A percentile compares a stretch with the other conserved stretches of the same genome.
phyloP scores from a whole-genome alignment of 1,140 invertebrate species.

The Globodera ellingtonae region DNA sequence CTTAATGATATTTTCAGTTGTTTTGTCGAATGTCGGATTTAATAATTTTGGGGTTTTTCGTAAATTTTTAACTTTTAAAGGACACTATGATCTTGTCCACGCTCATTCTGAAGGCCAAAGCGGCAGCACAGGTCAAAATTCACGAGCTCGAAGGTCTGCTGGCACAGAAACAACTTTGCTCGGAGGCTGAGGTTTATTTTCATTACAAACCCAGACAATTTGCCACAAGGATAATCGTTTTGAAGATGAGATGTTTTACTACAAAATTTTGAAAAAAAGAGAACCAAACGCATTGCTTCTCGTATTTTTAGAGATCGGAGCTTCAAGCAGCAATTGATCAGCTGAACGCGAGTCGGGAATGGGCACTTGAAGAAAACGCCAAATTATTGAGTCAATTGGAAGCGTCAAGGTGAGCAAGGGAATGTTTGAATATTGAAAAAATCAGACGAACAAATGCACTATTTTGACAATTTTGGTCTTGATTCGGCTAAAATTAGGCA shows the following conservation, averaged over 20 bases:
- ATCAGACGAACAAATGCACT: neutral
- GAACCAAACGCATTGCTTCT: neutral
- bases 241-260: neutral
- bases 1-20: neutral
- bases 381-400: conserved; percentile 54
- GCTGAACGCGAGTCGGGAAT: conserved; percentile 57
- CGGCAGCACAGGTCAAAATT: conserved; percentile 56
- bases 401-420: conserved; percentile 38
- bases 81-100: neutral
- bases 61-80: conserved; percentile 5
- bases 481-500: conserved; percentile 32
- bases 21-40: conserved; percentile 12
- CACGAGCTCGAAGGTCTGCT: conserved; percentile 56
- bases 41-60: neutral
- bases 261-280: too few relatives aligned
- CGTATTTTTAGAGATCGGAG: conserved; percentile 43
- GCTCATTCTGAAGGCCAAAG: conserved; percentile 52
- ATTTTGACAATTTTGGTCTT: neutral
- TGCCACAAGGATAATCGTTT: neutral
- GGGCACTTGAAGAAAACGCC: conserved; percentile 57
- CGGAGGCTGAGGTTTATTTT: conserved; percentile 29
- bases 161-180: conserved; percentile 22
- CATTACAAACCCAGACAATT: neutral
- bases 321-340: conserved; percentile 49
- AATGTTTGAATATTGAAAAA: neutral